A percentile compares a stretch with the other conserved stretches of the same genome.
These are phyloP conservation scores for Eumerus sabulonum DNA, from an alignment of 2,888 invertebrate species.

Conservation along the genomic window DNA sequence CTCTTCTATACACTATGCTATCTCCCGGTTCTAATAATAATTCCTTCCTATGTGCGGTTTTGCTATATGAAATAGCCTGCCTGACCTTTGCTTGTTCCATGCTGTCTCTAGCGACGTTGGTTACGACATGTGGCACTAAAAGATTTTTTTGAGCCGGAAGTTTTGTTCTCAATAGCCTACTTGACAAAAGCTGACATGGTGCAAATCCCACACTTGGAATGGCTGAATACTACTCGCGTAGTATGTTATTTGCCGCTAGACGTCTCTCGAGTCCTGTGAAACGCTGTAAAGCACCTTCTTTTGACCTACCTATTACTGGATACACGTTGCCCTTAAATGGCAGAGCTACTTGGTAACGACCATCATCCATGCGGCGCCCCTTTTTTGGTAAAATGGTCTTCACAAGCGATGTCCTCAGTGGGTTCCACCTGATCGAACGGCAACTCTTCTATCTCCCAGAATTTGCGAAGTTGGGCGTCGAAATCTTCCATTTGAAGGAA, in stretches of 20 bases:
- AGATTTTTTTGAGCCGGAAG: background rate
- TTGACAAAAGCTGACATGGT: constrained; percentile 32
- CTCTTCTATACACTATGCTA: background rate
- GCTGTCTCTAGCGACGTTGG: constrained; percentile 10
- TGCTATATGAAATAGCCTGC: background rate
- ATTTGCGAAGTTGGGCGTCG: too few species aligned
- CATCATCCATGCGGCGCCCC: background rate
- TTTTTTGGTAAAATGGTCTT: background rate
- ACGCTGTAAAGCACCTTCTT: too few species aligned
- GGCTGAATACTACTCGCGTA: too few species aligned
- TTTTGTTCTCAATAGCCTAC: background rate
- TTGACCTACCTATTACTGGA: too few species aligned
- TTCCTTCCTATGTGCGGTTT: background rate
- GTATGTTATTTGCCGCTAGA: too few species aligned
- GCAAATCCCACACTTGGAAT: constrained; percentile 16
- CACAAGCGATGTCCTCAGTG: too few species aligned
- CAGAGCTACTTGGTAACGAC: background rate
- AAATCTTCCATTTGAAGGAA: background rate
- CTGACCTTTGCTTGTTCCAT: background rate
- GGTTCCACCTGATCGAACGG: too few species aligned
- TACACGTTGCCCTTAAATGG: too few species aligned
- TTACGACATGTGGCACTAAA: background rate
- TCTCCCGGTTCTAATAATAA: background rate
- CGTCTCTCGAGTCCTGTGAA: too few species aligned
- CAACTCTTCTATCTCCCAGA: background rate